Evolutionary conservation across 2,888 invertebrate genomes (phyloP), one percentile per base, ranked within the genome.

Genomic region (Synanthedon tipuliformis): DNA sequence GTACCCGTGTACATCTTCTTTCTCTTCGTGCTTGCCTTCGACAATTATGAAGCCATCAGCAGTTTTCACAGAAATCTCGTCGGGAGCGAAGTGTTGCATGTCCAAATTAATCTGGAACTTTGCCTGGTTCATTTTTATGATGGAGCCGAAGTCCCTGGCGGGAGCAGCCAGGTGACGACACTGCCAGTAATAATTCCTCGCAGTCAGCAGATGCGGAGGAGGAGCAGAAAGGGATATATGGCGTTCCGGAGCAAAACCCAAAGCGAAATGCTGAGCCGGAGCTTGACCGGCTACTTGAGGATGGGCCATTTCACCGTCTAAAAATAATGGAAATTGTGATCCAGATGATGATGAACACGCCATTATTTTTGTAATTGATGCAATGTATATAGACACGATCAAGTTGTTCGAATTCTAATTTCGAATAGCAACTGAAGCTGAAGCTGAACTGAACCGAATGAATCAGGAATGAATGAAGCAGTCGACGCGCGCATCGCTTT

Each of bases 11-110:
- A 92, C 90, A 63, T 94, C 94, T 57, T 91, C 90, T 65, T 91
- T 92, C 70, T 94, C 94, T 62, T 93, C 93, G 64, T 95, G 95
- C 67, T 92, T 94, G 0, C 92, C 94, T 74, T 94, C 93, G 0
- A 93, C 89, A 1, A 94, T 88, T 13, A 95, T 89, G 52, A 79
- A 89, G 45, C 91, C 90, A 53, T 93, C 93, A 0, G 90, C 89
- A 0, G 92, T 93, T 75, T 93, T 94, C 7, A 95, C 94, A 5
- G 88, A 88, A 41, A 95, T 90, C 69, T 95, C 94, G 49, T 91
- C 90, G 0, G 94, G 94, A 5, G 89, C 73, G 63, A 94, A 95
- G 62, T 94, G 92, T 58, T 92, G 91, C 4, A 94, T 93, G 66
- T 95, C 94, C 60, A 94, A 75, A 61, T 90, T 90, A 0, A 93